Percentiles rank a stretch among this genome's conserved stretches.
These are phyloP conservation scores for Hoplodrina blanda DNA, from an alignment of 2,888 invertebrate species.

Conservation along the genomic window DNA sequence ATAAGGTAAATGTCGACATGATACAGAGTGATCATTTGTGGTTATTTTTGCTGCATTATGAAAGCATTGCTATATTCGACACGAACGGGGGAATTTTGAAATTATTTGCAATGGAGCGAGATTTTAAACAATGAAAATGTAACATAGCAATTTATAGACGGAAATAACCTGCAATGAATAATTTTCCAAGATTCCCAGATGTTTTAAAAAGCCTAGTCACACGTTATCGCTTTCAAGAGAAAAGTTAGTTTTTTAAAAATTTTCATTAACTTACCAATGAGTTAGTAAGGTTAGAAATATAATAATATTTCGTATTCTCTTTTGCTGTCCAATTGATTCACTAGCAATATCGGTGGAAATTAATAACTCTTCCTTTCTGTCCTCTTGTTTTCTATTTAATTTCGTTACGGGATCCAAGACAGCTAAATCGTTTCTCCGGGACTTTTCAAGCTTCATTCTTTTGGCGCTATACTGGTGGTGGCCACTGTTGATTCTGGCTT, in stretches of 20 bases:
- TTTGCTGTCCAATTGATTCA: neutral
- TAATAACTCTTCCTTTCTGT: too few relatives aligned
- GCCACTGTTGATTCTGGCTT: too few relatives aligned
- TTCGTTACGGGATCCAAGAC: too few relatives aligned
- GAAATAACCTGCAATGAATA: slow-evolving; percentile 31
- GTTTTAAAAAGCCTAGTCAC: neutral
- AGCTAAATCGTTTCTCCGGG: too few relatives aligned
- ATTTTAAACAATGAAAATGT: slow-evolving; percentile 25
- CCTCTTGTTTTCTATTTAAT: too few relatives aligned
- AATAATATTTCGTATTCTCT: neutral
- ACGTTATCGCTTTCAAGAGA: neutral
- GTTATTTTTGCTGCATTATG: neutral
- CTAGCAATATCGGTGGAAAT: neutral
- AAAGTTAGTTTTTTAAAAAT: neutral
- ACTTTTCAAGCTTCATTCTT: too few relatives aligned
- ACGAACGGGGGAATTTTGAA: neutral
- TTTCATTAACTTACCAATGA: too few relatives aligned
- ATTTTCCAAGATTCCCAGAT: slow-evolving; percentile 21
- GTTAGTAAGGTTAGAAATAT: too few relatives aligned
- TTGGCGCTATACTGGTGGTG: too few relatives aligned
- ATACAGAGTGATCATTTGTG: neutral
- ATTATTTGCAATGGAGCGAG: slow-evolving; percentile 5
- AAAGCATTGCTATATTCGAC: neutral
- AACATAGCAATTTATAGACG: neutral
- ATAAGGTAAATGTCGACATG: neutral